phyloP scores from a whole-genome alignment of 2,113 vertebrate genomes.

The Siniperca knerii region DNA sequence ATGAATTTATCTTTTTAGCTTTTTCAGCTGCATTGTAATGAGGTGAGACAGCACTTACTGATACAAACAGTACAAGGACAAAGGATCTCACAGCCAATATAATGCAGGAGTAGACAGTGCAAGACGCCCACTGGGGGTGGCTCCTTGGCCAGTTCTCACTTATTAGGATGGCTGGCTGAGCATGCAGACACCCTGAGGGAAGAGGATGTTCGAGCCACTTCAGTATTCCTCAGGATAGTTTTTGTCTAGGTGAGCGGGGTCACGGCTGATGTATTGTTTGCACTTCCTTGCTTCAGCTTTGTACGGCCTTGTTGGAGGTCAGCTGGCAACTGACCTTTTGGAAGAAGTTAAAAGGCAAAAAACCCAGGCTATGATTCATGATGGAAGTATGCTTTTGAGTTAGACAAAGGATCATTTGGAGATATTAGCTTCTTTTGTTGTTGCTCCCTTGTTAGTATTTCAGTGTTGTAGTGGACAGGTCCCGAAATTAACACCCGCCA shows the following conservation, averaged over 20 bases:
- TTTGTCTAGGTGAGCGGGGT: constrained; percentile 17
- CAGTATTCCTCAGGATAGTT: constrained; percentile 19
- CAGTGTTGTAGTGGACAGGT: background rate
- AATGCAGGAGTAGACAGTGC: constrained; percentile 41
- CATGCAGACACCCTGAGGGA: constrained; percentile 53
- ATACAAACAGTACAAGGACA: constrained; percentile 59
- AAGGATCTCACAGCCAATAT: constrained; percentile 44
- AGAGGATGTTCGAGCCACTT: constrained; percentile 51
- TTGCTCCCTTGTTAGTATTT: background rate
- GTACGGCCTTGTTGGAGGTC: constrained; percentile 1
- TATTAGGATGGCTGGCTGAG: constrained; percentile 59
- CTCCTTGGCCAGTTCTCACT: constrained; percentile 55
- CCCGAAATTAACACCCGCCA: too few species aligned
- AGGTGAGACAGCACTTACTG: constrained; percentile 31
- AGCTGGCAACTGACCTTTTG: constrained; percentile 26
- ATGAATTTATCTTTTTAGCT: constrained; percentile 2
- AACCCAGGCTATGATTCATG: background rate
- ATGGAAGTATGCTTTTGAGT: background rate
- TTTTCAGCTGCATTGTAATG: constrained; percentile 37
- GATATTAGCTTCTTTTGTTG: background rate
- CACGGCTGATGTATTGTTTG: constrained; percentile 1
- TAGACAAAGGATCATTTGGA: background rate
- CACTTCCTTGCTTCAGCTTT: constrained; percentile 9
- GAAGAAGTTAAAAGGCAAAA: constrained; percentile 30
- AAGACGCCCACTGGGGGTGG: constrained; percentile 47